Conservation (phyloP, 2,113 vertebrate genomes). For the Rissa tridactyla region DNA sequence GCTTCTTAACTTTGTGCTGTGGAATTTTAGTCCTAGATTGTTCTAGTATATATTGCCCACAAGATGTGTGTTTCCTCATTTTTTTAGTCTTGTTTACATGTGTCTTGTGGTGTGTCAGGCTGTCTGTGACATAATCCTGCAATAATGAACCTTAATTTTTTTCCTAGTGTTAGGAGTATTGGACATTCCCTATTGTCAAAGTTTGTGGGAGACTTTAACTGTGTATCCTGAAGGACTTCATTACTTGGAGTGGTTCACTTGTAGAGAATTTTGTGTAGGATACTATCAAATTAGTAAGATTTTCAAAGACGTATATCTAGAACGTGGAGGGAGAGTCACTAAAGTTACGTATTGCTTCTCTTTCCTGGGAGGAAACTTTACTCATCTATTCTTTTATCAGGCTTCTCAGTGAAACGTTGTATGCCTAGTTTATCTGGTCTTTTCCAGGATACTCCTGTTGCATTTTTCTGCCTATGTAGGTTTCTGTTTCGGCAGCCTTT, state of each 20-base stretch:
- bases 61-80: conserved; percentile 40
- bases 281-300: conserved; percentile 15
- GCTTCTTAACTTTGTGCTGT: conserved; percentile 69
- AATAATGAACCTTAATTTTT: conserved; percentile 25
- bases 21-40: conserved; percentile 64
- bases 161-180: not conserved
- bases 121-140: conserved; percentile 62
- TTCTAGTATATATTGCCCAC: conserved; percentile 54
- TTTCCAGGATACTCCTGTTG: conserved; percentile 12
- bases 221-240: conserved; percentile 45
- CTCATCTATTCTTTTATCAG: conserved; percentile 11
- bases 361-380: conserved; percentile 34
- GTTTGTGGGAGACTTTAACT: conserved; percentile 36
- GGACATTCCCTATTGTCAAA: conserved; percentile 33
- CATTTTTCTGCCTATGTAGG: conserved; percentile 8
- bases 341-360: conserved; percentile 15
- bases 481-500: conserved; percentile 56
- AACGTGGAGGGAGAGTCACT: conserved; percentile 22
- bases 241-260: not conserved
- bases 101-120: conserved; percentile 53
- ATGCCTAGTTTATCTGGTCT: not conserved
- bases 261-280: conserved; percentile 14
- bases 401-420: conserved; percentile 41
- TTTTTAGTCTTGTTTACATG: conserved; percentile 33
- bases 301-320: conserved; percentile 9